A percentile compares a stretch with the other conserved stretches of the same genome.
Evolutionary conservation across 2,888 invertebrate species (phyloP).

Genomic region (Sabellastarte sp.): DNA sequence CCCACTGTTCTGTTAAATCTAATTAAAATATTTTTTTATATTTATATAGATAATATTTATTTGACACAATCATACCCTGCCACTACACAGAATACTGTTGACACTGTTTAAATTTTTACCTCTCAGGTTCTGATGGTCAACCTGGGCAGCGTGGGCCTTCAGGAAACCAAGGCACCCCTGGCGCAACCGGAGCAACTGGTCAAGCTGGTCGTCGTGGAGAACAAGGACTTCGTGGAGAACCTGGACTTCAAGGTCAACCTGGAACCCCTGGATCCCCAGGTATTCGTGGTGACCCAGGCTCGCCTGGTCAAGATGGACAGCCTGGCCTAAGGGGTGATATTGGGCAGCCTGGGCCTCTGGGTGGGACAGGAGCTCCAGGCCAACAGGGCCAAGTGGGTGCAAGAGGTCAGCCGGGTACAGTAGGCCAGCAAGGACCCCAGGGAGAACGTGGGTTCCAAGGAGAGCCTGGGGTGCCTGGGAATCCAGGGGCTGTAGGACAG

Average conservation of each 20-base stretch:
- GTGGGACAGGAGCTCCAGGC: conserved; percentile 14
- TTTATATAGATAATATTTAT: no score
- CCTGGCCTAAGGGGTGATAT: background rate
- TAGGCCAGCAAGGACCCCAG: conserved; percentile 17
- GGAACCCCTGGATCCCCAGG: conserved; percentile 3
- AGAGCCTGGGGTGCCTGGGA: conserved; percentile 13
- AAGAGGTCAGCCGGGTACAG: conserved; percentile 12
- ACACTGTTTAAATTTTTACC: no score
- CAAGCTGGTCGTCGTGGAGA: conserved; percentile 1
- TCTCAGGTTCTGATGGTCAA: no score
- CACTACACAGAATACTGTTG: no score
- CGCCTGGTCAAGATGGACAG: background rate
- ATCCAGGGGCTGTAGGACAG: conserved; percentile 9
- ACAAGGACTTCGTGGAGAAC: conserved; percentile 7
- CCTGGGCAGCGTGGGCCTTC: conserved; percentile 13
- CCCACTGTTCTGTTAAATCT: no score
- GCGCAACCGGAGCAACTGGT: conserved; percentile 4
- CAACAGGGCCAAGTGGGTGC: conserved; percentile 13
- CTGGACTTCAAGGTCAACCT: background rate
- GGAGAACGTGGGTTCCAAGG: conserved; percentile 12
- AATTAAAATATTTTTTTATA: no score
- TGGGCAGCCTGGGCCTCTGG: conserved; percentile 4
- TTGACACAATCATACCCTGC: no score
- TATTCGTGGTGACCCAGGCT: background rate
- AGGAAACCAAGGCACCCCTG: conserved; percentile 18